Evolutionary conservation across 1,140 invertebrate genomes (phyloP), one percentile per base, ranked within the genome.

Genomic region (Diprion similis): DNA sequence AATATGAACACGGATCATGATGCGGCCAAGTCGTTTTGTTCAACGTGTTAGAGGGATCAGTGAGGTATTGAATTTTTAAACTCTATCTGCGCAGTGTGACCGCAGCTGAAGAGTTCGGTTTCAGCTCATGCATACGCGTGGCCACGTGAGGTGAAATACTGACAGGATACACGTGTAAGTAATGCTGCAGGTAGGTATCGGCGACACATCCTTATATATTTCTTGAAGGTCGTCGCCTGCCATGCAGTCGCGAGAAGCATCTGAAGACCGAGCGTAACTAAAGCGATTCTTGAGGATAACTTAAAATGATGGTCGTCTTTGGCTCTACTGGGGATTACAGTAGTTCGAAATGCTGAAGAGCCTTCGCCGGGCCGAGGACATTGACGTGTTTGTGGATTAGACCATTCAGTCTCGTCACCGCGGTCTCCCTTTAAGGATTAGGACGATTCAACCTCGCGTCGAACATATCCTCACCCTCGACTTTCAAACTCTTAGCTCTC

Each of bases 301-400:
- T 17, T 13, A 59, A 17, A 17, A 59, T 59, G 51, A 59, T 59
- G 51, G 51, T 13, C n/a, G 51, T 9, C 51, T 59, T 13, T 59
- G 11, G 24, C 51, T 17, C 51, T 15, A 59, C 51, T 17, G 51
- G 51, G 51, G 51, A 59, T 59, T 59, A 59, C 15, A n/a, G 66
- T 75, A 59, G 76, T 45, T 67, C 73, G 68, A 73, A 77, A 78
- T 73, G 70, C 76, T 69, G n/a, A 68, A 65, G 70, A 71, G 15
- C 19, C 68, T 59, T 51, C 45, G 59, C 51, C 13, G 18, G 37
- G 45, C 10, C 67, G 71, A 73, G 69, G 66, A 64, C n/a, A 78
- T 79, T 76, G 77, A 80, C 77, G 79, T 83, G 82, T 84, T 82
- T 83, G 82, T 78, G 83, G 82, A 82, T 83, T 82, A 83, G 82